A percentile compares a stretch with the other conserved stretches of the same genome.
Conservation (phyloP, 1,140 invertebrate species). For the Pseudomyrmex gracilis region DNA sequence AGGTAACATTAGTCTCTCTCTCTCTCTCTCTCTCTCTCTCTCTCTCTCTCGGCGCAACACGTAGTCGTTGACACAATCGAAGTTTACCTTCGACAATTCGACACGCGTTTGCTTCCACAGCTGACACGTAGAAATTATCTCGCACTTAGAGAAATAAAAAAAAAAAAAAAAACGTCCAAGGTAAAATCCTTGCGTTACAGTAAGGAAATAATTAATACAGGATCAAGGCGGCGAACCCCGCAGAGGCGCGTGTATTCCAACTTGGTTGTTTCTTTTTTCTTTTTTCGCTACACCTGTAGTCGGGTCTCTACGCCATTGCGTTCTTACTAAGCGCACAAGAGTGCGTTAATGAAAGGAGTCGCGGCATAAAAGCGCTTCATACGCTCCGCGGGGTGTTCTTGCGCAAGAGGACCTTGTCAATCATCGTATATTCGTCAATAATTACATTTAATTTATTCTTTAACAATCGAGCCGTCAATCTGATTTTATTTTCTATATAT, state of each 20-base stretch:
- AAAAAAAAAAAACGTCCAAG: neutral
- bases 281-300: too few species aligned
- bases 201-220: constrained; percentile 13
- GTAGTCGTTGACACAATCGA: neutral
- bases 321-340: neutral
- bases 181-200: constrained; percentile 9
- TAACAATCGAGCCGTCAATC: constrained; percentile 13
- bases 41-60: neutral
- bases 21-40: too few species aligned
- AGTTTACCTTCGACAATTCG: neutral
- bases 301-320: constrained; percentile 34
- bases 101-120: neutral
- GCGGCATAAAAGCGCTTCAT: constrained; percentile 1
- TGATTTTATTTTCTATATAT: neutral
- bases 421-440: constrained; percentile 15
- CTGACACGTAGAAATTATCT: neutral
- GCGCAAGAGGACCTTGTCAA: constrained; percentile 48
- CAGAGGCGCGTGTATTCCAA: neutral
- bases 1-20: neutral
- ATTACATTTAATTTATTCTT: neutral
- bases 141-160: neutral
- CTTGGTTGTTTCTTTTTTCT: neutral
- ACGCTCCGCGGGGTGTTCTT: constrained; percentile 5
- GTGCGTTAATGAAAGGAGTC: constrained; percentile 48
- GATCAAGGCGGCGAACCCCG: constrained; percentile 27